Conservation (phyloP, 2,888 invertebrate genomes). For the Ophion ellenae region DNA sequence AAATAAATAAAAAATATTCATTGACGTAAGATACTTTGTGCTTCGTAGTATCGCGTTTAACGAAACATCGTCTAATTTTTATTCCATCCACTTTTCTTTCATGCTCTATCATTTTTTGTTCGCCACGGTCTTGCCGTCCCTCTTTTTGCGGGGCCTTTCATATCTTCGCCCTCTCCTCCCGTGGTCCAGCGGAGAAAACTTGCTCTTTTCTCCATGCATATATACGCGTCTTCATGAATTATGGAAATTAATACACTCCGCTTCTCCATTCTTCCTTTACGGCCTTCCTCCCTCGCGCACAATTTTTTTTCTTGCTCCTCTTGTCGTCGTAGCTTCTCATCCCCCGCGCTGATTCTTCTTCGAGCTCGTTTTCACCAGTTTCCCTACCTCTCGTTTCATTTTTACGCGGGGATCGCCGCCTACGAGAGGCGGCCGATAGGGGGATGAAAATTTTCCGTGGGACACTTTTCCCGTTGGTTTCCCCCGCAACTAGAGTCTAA, state of each 20-base stretch:
- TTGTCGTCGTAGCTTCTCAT: conserved; percentile 59
- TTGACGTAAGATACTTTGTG: not conserved
- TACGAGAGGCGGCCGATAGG: conserved; percentile 28
- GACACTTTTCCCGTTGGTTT: conserved; percentile 43
- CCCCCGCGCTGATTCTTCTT: conserved; percentile 69
- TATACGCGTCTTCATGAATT: conserved; percentile 67
- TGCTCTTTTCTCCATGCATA: conserved; percentile 55
- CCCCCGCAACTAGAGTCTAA: conserved; percentile 51
- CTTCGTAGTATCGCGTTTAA: not conserved
- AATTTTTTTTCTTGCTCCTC: conserved; percentile 24
- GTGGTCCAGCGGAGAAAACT: conserved; percentile 45
- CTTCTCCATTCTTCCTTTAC: conserved; percentile 62
- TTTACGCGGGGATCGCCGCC: conserved; percentile 35
- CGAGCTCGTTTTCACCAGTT: conserved; percentile 65
- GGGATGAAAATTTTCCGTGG: conserved; percentile 20
- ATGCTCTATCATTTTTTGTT: conserved; percentile 50
- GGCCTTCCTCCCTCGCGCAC: conserved; percentile 31
- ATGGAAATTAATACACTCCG: conserved; percentile 74
- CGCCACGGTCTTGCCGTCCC: conserved; percentile 33
- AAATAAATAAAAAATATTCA: not conserved
- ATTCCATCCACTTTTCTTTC: conserved; percentile 39
- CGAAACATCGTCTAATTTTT: conserved; percentile 39
- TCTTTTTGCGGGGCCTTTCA: conserved; percentile 25
- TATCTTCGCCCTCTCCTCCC: conserved; percentile 51
- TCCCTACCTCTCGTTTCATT: conserved; percentile 56